Percentiles rank a stretch among this genome's conserved stretches.
These are phyloP conservation scores for Nyleta sp. DNA, from an alignment of 2,888 invertebrate species.

Conservation along the genomic window DNA sequence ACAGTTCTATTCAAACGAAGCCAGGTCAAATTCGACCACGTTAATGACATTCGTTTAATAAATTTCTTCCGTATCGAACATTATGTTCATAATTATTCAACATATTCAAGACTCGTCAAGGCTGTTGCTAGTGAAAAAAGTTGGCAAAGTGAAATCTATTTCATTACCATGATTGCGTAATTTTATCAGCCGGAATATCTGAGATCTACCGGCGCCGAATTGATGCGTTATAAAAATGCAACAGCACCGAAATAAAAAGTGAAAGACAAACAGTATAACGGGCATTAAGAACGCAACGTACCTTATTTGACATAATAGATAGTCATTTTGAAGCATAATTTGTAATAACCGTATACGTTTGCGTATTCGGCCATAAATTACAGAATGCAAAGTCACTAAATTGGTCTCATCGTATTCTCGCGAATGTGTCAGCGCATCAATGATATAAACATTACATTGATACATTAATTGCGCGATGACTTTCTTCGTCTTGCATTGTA, in stretches of 20 bases:
- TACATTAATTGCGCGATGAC: slow-evolving; percentile 17
- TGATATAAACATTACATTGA: slow-evolving; percentile 29
- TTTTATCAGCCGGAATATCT: slow-evolving; percentile 32
- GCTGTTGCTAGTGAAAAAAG: slow-evolving; percentile 13
- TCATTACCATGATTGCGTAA: slow-evolving; percentile 46
- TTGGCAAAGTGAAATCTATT: slow-evolving; percentile 47
- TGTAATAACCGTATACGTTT: no score
- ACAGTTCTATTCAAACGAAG: no score
- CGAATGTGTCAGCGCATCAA: slow-evolving; percentile 1
- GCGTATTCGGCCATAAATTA: no score
- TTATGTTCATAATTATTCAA: slow-evolving; percentile 24
- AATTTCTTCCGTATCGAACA: slow-evolving; percentile 7
- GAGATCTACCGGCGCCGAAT: neutral
- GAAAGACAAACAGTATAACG: neutral
- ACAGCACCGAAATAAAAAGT: neutral
- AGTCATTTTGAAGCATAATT: no score
- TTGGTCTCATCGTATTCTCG: slow-evolving; percentile 26
- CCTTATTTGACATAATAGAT: no score
- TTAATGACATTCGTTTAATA: slow-evolving; percentile 19
- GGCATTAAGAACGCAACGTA: no score
- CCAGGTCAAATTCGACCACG: neutral
- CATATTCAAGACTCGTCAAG: slow-evolving; percentile 13
- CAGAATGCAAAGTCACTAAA: no score
- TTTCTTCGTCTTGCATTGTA: slow-evolving; percentile 28
- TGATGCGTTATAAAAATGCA: slow-evolving; percentile 8